Conservation (phyloP, 2,888 invertebrate genomes). For the Diarsia rubi region DNA sequence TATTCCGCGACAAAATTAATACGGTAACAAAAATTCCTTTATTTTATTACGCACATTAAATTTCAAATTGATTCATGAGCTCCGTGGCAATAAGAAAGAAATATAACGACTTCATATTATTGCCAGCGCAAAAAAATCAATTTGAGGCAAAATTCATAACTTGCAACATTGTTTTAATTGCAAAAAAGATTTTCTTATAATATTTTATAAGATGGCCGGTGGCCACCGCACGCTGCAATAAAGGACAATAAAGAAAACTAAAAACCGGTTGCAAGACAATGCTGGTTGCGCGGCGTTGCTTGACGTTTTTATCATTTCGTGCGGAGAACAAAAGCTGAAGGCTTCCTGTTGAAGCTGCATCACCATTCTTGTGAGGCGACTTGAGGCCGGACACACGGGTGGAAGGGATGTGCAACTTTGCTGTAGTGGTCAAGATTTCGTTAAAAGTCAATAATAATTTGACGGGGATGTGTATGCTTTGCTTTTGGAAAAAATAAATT, state of each 20-base stretch:
- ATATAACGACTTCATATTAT: conserved; percentile 68
- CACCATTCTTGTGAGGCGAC: conserved; percentile 88
- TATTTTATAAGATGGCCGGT: conserved; percentile 63
- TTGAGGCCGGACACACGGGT: conserved; percentile 72
- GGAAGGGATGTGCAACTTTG: neutral
- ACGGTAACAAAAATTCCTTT: conserved; percentile 51
- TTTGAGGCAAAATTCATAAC: conserved; percentile 70
- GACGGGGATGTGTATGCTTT: neutral
- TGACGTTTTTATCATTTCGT: conserved; percentile 90
- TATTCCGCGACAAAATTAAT: conserved; percentile 48
- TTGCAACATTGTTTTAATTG: conserved; percentile 74
- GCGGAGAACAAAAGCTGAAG: conserved; percentile 88
- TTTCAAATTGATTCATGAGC: conserved; percentile 67
- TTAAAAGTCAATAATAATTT: neutral
- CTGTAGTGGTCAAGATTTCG: conserved; percentile 2
- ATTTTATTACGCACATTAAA: conserved; percentile 64
- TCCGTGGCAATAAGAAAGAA: conserved; percentile 59
- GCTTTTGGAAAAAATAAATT: neutral
- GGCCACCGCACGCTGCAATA: conserved; percentile 79
- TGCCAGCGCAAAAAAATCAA: conserved; percentile 65
- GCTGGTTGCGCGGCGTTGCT: conserved; percentile 83
- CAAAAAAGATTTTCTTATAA: conserved; percentile 68
- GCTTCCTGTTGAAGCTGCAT: conserved; percentile 89
- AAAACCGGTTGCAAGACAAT: conserved; percentile 87
- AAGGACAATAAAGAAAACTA: conserved; percentile 80